Conservation (phyloP, 2,113 vertebrate genomes). For the Tympanuchus pallidicinctus region DNA sequence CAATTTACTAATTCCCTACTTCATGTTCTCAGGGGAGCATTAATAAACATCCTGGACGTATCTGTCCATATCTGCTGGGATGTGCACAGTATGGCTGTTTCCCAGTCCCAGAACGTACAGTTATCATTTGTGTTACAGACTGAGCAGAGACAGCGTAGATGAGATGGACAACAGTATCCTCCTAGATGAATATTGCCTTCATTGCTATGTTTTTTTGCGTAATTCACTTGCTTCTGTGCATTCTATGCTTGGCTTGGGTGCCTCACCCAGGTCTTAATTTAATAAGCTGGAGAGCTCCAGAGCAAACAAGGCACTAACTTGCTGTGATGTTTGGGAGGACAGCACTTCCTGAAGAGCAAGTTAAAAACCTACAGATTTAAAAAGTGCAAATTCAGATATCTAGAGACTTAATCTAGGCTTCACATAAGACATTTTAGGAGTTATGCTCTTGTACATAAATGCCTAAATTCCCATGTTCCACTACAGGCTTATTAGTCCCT, state of each 20-base stretch:
- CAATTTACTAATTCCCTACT: slow-evolving; percentile 14
- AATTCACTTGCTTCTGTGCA: background rate
- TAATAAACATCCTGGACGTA: background rate
- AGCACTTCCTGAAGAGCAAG: background rate
- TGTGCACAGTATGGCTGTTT: background rate
- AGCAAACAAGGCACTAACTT: background rate
- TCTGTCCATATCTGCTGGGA: background rate
- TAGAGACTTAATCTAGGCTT: slow-evolving; percentile 4
- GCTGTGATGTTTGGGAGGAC: background rate
- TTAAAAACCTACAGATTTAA: background rate
- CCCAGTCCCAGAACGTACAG: background rate
- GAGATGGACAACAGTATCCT: background rate
- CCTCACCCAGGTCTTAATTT: background rate
- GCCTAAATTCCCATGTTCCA: slow-evolving; percentile 38
- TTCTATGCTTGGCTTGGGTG: background rate
- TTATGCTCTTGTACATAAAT: slow-evolving; percentile 38
- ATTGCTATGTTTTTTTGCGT: accelerated
- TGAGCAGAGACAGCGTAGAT: background rate
- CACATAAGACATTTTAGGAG: slow-evolving; percentile 26
- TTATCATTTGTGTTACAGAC: background rate
- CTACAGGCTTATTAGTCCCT: slow-evolving; percentile 44
- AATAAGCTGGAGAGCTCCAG: background rate
- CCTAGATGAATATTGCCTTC: background rate
- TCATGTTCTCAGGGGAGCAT: background rate
- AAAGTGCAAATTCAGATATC: slow-evolving; percentile 34